Evolutionary conservation across 2,888 invertebrate genomes (phyloP), one percentile per base, ranked within the genome.

Genomic region (Hoplodrina blanda): DNA sequence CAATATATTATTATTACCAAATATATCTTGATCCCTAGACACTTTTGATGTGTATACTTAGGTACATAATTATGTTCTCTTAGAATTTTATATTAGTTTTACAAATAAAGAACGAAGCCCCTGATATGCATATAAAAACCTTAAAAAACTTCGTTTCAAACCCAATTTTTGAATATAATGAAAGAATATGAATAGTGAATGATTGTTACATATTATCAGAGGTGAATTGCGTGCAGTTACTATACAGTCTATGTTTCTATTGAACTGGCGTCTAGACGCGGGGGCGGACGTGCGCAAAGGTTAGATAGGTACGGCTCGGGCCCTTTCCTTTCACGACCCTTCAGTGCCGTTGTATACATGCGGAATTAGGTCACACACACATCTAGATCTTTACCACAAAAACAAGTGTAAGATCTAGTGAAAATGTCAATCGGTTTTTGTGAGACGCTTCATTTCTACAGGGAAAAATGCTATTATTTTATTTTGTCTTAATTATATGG

Each of bases 181-280:
- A 61, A 63, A 49, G 17, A 25, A 49, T 20, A 30, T 61, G 55
- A 75, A 73, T 60, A 52, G 19, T 57, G 53, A 80, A 80, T 55
- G 20, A 56, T 65, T 33, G 33, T 46, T 56, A 66, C 20, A 44
- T 53, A 67, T 76, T 75, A 67, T 75, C 62, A 25, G 25, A 25
- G 79, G 69, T 60, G 55, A 74, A 71, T 71, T 81, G 84, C 85
- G 86, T 88, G 85, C 84, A 85, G 71, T 78, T 62, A 69, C 64
- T 76, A 70, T 79, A 80, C 44, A 63, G 73, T 53, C 59, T 78
- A 69, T 74, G 85, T 86, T 80, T 85, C 81, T 85, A 84, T 83
- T 77, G 80, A 73, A 72, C 73, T 71, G 70, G 74, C 81, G 92
- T 93, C 92, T 93, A 93, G 93, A 93, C 92, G 91, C 90, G 92